Evolutionary conservation across 2,797 vertebrate species (phyloP).

Genomic region (Knipowitschia caucasica): DNA sequence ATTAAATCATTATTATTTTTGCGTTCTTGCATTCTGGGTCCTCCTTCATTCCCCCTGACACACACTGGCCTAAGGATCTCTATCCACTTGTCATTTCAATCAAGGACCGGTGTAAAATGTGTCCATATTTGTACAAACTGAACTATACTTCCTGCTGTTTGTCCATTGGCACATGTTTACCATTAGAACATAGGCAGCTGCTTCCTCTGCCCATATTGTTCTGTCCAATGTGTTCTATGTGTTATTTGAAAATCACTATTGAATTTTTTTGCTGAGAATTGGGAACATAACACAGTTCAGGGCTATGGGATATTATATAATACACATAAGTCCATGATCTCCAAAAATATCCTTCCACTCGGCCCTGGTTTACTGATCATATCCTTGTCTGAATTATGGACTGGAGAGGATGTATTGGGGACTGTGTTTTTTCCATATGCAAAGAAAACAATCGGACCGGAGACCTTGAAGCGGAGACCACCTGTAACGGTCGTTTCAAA

Average conservation of each 20-base stretch:
- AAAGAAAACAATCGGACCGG: slow-evolving; percentile 56
- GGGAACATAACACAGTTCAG: background rate
- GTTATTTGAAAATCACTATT: slow-evolving; percentile 18
- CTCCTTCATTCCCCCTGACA: no score
- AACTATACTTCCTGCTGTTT: slow-evolving; percentile 54
- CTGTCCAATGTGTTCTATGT: slow-evolving; percentile 36
- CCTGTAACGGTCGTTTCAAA: slow-evolving; percentile 66
- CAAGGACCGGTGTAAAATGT: background rate
- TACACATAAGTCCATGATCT: no score
- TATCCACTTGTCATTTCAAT: slow-evolving; percentile 4
- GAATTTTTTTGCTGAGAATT: background rate
- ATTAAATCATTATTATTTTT: no score
- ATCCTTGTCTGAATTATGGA: slow-evolving; percentile 41
- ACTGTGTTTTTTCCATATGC: slow-evolving; percentile 55
- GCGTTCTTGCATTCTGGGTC: no score
- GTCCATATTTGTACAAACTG: slow-evolving; percentile 6
- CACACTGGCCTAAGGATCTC: no score
- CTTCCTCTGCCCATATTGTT: slow-evolving; percentile 37
- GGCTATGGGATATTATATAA: background rate
- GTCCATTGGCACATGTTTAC: slow-evolving; percentile 43
- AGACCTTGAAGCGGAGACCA: slow-evolving; percentile 55
- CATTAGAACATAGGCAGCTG: slow-evolving; percentile 35
- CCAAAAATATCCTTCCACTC: no score
- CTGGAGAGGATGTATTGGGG: slow-evolving; percentile 42
- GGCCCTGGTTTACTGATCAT: no score